Conservation (phyloP, 2,113 vertebrate species). For the Pterophyllum scalare region DNA sequence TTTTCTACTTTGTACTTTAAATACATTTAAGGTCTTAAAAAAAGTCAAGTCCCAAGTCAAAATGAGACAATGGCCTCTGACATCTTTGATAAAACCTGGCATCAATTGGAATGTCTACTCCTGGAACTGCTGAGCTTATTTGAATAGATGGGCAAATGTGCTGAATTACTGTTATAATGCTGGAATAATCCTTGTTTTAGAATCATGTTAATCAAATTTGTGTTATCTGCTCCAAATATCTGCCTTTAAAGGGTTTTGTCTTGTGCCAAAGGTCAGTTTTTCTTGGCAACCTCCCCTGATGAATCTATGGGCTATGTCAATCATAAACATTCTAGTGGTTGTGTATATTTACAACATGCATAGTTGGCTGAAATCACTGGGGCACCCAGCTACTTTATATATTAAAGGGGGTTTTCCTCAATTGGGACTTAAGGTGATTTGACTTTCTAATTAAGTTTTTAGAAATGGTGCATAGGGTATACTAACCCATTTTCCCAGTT, state of each 20-base stretch:
- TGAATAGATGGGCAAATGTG: not conserved
- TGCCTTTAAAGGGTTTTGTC: not conserved
- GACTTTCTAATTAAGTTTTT: not conserved
- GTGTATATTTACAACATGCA: not conserved
- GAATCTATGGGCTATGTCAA: no score
- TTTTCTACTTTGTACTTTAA: no score
- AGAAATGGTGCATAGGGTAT: not conserved
- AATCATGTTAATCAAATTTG: not conserved
- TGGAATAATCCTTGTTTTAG: not conserved
- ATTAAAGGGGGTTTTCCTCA: no score
- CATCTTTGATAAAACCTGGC: no score
- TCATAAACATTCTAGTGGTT: not conserved
- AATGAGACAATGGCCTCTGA: no score
- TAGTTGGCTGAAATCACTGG: not conserved
- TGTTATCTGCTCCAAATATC: not conserved
- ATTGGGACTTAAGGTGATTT: no score
- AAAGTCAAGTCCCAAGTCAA: no score
- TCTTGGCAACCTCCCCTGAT: not conserved
- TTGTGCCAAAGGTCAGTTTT: not conserved
- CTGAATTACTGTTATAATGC: not conserved
- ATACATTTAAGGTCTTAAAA: no score
- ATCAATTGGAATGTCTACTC: not conserved
- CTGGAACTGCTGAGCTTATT: not conserved
- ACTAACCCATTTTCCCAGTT: constrained; percentile 76
- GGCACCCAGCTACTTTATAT: not conserved